A percentile compares a stretch with the other conserved stretches of the same genome.
Evolutionary conservation across 2,797 vertebrate genomes (phyloP).

Genomic region (Serranus cabrilla): DNA sequence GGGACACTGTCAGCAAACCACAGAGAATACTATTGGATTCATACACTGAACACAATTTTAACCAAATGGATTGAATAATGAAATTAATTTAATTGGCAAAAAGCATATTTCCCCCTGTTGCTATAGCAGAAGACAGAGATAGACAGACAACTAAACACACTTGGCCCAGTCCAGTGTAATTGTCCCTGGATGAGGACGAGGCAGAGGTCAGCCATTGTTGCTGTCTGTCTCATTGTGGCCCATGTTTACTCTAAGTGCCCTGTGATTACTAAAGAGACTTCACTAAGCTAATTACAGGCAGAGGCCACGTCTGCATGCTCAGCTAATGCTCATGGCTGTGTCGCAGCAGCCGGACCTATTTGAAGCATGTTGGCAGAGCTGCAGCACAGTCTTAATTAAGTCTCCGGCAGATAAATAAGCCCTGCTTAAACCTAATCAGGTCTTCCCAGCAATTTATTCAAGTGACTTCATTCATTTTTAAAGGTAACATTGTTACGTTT

Average conservation of each 20-base stretch:
- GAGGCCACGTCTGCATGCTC: slow-evolving; percentile 58
- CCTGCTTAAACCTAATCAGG: background rate
- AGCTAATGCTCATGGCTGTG: slow-evolving; percentile 41
- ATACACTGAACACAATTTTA: background rate
- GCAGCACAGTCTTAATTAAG: background rate
- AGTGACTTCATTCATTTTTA: too few species aligned
- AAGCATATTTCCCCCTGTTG: background rate
- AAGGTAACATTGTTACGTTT: too few species aligned
- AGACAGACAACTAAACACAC: slow-evolving; percentile 3
- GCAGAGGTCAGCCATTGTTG: slow-evolving; percentile 35
- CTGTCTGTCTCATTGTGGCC: slow-evolving; percentile 25
- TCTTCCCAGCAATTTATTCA: background rate
- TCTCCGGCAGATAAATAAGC: background rate
- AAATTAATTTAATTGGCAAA: background rate
- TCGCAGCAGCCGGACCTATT: slow-evolving; percentile 18
- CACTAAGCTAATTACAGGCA: slow-evolving; percentile 75
- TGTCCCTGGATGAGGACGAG: slow-evolving; percentile 29
- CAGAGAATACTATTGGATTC: background rate
- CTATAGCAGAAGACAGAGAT: background rate
- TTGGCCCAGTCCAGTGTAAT: slow-evolving; percentile 23
- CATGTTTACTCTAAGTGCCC: slow-evolving; percentile 40
- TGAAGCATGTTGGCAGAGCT: background rate
- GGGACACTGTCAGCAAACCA: background rate
- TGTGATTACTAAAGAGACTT: slow-evolving; percentile 40
- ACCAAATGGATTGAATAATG: background rate